Base-by-base conservation (phyloP, 2,113 vertebrate genomes). In the Eidolon helvum region DNA sequence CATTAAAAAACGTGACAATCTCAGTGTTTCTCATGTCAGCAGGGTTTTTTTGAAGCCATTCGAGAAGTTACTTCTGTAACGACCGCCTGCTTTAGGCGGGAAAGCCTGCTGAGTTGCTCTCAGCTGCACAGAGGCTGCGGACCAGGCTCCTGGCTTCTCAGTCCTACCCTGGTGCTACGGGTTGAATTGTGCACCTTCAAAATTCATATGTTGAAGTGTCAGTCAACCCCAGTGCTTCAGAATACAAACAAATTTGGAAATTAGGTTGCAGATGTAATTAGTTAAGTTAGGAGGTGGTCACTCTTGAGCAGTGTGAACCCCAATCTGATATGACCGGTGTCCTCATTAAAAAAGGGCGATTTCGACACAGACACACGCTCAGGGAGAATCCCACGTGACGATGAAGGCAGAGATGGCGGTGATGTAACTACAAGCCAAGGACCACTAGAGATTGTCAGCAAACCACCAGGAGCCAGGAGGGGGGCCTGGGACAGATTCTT, bases 1-100 rank as follows among this genome's bases (percentile, higher is more conserved):
- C 91, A 74, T 93, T 55, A 83, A 84, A 94, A 92, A 74, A 79
- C 50, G 66, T 84, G 43, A 55, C 90, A 77, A 69, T 57, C 83
- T 87, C 59, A 0, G 1, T 22, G 10, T 80, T 72, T 66, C 87
- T 85, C 24, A 5, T 26, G 24, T 72, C 24, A 6, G 38, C 7
- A 7, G 5, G 35, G 61, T 66, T 88, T 66, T 88, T 66, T 16
- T 43, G 53, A 84, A 71, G 12, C 45, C 14, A 4, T 55, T 61
- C 0, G 10, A 3, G 45, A 53, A 86, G 30, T 16, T 33, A 1
- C 2, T 33, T 43, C 48, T 22, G 38, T 4, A 4, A n/a, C 11
- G 45, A 40, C 10, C 19, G 26, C 33, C 22, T 26, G 7, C 26
- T 38, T 80, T 38, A 5, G 5, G 14, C 5, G 4, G 2, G 0